Base-by-base conservation (phyloP, 2,113 vertebrate species). In the Scatophagus argus region DNA sequence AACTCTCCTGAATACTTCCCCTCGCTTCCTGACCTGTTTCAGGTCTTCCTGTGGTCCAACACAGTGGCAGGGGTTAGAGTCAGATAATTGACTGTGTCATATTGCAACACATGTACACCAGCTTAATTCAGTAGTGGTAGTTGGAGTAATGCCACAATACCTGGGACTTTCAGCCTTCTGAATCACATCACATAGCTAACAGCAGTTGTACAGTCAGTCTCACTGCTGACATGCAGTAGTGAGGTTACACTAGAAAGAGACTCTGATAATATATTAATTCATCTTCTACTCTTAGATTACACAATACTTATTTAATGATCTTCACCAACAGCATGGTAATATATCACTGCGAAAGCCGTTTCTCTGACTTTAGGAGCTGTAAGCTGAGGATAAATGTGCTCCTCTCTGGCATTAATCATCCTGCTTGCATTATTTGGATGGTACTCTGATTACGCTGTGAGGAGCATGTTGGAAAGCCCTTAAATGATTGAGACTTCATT, bases 1-100 rank as follows among this genome's bases (percentile, higher is more conserved):
- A 56, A 31, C 64, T 54, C 59, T 36, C 41, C 38, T 29, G 10
- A 55, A 60, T 2, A 29, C 9, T 41, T 67, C 49, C 62, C 25
- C 21, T 47, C 5, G 41, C 63, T 44, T 55, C 89, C 90, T 85
- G 91, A 91, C 7, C 14, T 85, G 90, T 92, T 16, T 90, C 88
- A 0, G 47, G 86, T 13, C 77, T 14, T 72, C 62, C 90, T 93
- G 83, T 86, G 74, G 60, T 91, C 78, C 82, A 91, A 65, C 62
- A 91, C 82, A 43, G 67, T 10, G 70, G 76, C 0, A 55, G 91
- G 4, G 39, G 36, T 54, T 7, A 5, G 36, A 89, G 87, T 58
- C 88, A 58, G n/a, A 51, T 60, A 55, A 54, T 43, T 34, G 16
- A 11, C 34, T 1, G 6, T 51, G 17, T 54, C 43, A 51, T 13